A percentile compares a stretch with the other conserved stretches of the same genome.
Evolutionary conservation across 2,113 vertebrate species (phyloP).

Genomic region (Rhagologus leucostigma): DNA sequence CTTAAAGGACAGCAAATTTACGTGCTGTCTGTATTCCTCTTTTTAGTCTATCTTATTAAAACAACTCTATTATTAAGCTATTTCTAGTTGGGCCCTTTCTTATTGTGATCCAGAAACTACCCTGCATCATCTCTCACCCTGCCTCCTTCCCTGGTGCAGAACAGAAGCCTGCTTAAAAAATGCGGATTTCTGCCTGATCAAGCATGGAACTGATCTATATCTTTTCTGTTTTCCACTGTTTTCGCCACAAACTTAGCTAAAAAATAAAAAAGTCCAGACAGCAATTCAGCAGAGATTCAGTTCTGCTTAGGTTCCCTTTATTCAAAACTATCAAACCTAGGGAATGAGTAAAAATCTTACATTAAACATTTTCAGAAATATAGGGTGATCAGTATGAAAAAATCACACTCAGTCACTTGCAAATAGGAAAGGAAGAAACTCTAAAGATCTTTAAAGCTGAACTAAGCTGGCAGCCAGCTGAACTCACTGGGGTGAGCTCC

Average conservation of each 20-base stretch:
- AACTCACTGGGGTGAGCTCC: neutral
- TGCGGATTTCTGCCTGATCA: neutral
- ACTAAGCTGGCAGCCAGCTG: neutral
- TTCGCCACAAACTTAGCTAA: neutral
- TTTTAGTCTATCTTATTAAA: neutral
- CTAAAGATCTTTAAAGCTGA: neutral
- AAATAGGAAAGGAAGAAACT: neutral
- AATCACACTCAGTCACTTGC: neutral
- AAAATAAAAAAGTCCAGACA: neutral
- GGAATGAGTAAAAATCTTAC: neutral
- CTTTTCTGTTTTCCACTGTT: neutral
- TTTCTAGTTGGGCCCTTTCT: neutral
- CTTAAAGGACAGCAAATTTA: neutral
- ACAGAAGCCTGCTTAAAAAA: neutral
- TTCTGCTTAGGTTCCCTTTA: neutral
- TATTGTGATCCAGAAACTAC: neutral
- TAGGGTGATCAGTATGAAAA: neutral
- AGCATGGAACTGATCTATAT: neutral
- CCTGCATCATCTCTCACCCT: accelerated
- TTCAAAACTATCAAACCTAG: neutral
- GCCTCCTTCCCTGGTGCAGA: neutral
- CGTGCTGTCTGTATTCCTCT: neutral
- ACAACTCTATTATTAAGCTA: neutral
- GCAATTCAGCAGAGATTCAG: neutral
- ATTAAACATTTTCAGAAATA: neutral